Percentiles rank a stretch among this genome's conserved stretches.
Conservation (phyloP, 64 coral and sea anemone species). For the Hydrozoanthus tunicans region DNA sequence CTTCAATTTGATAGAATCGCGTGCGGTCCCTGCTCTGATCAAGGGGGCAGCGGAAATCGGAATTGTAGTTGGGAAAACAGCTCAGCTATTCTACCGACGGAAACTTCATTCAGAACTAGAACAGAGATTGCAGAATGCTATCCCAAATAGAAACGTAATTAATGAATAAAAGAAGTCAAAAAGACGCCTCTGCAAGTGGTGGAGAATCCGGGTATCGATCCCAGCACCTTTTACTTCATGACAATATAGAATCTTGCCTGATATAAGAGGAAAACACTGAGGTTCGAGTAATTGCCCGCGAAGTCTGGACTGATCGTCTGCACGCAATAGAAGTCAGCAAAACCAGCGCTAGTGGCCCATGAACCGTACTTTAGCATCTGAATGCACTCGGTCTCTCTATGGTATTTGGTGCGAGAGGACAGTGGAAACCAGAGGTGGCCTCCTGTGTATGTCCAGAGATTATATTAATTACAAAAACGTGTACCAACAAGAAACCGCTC, state of each 20-base stretch:
- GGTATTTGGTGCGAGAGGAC: not conserved
- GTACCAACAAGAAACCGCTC: too few relatives aligned
- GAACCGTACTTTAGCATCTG: conserved; percentile 31
- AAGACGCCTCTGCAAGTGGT: not conserved
- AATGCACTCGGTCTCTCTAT: not conserved
- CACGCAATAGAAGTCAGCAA: too few relatives aligned
- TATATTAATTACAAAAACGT: too few relatives aligned
- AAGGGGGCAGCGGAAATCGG: too few relatives aligned
- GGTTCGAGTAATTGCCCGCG: not conserved
- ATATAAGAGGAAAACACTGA: conserved; percentile 10
- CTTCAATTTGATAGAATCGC: too few relatives aligned
- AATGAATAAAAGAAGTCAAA: conserved; percentile 6
- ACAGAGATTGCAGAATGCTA: conserved; percentile 5
- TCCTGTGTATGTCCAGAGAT: not conserved
- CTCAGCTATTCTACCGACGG: not conserved
- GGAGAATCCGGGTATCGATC: not conserved
- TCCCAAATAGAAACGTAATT: conserved; percentile 2
- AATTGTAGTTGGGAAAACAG: not conserved
- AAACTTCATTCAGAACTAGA: conserved; percentile 1
- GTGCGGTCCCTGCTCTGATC: too few relatives aligned
- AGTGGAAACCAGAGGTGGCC: conserved; percentile 22
- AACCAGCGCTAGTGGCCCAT: too few relatives aligned
- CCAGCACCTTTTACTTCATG: conserved; percentile 4
- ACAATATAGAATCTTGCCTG: conserved; percentile 10
- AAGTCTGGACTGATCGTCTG: not conserved